Conservation (phyloP, 2,113 vertebrate species). For the Bungarus multicinctus region DNA sequence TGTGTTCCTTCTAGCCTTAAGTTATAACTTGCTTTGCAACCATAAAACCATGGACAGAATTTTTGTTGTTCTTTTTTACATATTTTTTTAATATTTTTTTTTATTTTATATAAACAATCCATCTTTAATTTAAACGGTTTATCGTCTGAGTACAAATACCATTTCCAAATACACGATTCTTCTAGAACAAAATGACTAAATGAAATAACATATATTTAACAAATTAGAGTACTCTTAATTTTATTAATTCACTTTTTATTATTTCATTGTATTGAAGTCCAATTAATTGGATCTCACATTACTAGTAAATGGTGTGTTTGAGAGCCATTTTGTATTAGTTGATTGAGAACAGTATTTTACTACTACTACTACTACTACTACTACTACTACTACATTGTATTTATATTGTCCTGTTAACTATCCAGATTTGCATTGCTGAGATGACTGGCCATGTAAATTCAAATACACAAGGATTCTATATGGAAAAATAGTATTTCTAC, state of each 20-base stretch:
- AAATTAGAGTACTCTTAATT: background rate
- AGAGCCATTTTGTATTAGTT: background rate
- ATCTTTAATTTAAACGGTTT: too few relatives aligned
- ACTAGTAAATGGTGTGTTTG: background rate
- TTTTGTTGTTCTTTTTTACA: background rate
- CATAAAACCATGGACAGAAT: background rate
- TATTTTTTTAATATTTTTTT: too few relatives aligned
- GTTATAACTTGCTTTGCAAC: background rate
- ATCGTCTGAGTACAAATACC: too few relatives aligned
- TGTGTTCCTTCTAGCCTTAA: background rate
- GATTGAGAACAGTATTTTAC: background rate
- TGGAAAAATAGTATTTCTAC: background rate
- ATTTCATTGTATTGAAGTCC: background rate
- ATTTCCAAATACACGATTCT: background rate
- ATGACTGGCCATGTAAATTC: background rate
- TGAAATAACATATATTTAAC: background rate
- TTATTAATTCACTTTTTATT: background rate
- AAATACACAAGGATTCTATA: background rate
- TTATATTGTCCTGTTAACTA: background rate
- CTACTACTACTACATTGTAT: background rate
- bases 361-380: background rate
- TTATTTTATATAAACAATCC: too few relatives aligned
- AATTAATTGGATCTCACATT: background rate
- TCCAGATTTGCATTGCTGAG: background rate
- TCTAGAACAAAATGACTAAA: background rate